Evolutionary conservation across 2,888 invertebrate genomes (phyloP), one percentile per base, ranked within the genome.

Genomic region (Tubulanus polymorphus): DNA sequence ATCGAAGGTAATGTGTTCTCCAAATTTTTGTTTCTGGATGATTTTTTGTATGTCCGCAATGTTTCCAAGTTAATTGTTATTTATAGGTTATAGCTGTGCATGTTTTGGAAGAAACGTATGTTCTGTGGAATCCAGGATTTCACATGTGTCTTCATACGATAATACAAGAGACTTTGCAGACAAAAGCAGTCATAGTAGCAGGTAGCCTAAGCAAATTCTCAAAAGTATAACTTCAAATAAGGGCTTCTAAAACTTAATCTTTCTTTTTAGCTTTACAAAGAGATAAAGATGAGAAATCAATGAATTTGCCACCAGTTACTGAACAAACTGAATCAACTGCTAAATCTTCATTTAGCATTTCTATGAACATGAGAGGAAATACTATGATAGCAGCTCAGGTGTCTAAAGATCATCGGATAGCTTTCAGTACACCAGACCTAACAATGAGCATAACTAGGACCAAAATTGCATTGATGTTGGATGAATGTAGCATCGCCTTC

Each of bases 91-190:
- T 68, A 27, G 64, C 64, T n/a, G 60, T 73, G 2, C n/a, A n/a
- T n/a, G n/a, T n/a, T n/a, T n/a, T n/a, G 18, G 71, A 72, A 46
- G 65, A 68, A 53, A 50, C 73, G 48, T 63, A 57, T 5, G 55
- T 71, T 37, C 59, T 63, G 28, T 75, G 75, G 75, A 67, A 62
- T 28, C 68, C 71, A n/a, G 59, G 67, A 32, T 63, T 68, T 54
- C 75, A 75, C 62, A 68, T 73, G 70, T 73, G 72, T 60, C 59
- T 75, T 1, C 64, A 69, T 30, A 68, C 69, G 53, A 67, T 63
- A 1, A 51, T 73, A 8, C 68, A 70, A 26, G 73, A 74, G 51
- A 52, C n/a, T n/a, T n/a, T n/a, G n/a, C n/a, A n/a, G n/a, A n/a
- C n/a, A n/a, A n/a, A n/a, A n/a, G n/a, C n/a, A n/a, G n/a, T n/a